Conservation (phyloP, 2,888 invertebrate genomes). For the Protonemura montana region DNA sequence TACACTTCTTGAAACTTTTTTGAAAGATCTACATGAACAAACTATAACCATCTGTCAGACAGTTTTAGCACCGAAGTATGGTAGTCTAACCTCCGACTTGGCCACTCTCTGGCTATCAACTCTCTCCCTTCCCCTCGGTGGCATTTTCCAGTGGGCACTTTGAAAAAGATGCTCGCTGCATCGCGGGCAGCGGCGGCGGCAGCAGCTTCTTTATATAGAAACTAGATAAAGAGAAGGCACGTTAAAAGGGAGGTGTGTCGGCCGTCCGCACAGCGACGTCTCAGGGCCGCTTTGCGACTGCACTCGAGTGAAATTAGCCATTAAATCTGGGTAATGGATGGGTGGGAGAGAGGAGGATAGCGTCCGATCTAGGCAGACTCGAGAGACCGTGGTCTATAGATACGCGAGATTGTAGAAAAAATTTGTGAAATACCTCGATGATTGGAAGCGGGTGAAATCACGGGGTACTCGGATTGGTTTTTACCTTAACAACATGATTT, state of each 20-base stretch:
- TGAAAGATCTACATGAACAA: too few species aligned
- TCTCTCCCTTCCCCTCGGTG: too few species aligned
- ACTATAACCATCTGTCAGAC: too few species aligned
- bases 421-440: background rate
- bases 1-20: too few species aligned
- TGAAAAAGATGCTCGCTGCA: background rate
- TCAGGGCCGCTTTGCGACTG: conserved; percentile 41
- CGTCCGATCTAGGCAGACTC: background rate
- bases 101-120: too few species aligned
- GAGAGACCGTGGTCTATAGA: background rate
- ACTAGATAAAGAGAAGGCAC: conserved; percentile 24
- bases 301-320: conserved; percentile 51
- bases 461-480: too few species aligned
- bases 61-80: too few species aligned
- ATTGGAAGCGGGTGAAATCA: background rate
- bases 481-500: too few species aligned
- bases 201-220: conserved; percentile 7
- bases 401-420: background rate
- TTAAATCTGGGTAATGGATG: conserved; percentile 50
- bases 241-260: conserved; percentile 50
- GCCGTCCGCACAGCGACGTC: conserved; percentile 28
- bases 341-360: conserved; percentile 41
- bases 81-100: too few species aligned
- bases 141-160: too few species aligned
- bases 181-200: background rate